phyloP scores from a whole-genome alignment of 2,797 vertebrate genomes.

The Hirundo rustica region DNA sequence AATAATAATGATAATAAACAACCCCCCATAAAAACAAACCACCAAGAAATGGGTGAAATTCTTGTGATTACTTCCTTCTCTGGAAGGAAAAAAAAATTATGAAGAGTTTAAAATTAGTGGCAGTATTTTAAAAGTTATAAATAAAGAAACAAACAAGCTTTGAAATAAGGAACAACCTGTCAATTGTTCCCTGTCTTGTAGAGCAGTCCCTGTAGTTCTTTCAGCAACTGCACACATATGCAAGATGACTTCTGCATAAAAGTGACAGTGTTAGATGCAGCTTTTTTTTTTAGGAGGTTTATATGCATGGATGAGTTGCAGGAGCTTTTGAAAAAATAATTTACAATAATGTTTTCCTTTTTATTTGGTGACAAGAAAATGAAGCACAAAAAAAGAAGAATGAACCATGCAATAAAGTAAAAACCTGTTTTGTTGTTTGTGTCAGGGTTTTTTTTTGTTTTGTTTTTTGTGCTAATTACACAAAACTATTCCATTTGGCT shows the following conservation, averaged over 20 bases:
- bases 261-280: not conserved
- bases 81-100: not conserved
- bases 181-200: not conserved
- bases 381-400: not conserved
- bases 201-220: not conserved
- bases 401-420: not conserved
- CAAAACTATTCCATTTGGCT: not conserved
- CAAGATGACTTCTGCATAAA: not conserved
- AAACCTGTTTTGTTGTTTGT: not conserved
- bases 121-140: not conserved
- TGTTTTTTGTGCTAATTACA: not conserved
- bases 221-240: not conserved
- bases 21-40: fast-evolving
- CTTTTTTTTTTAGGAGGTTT: not conserved
- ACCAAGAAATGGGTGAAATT: fast-evolving
- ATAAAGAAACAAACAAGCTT: not conserved
- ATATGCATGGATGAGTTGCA: not conserved
- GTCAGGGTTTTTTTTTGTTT: not conserved
- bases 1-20: too few species aligned
- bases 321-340: not conserved
- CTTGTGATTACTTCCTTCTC: not conserved
- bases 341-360: not conserved
- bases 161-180: not conserved
- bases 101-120: not conserved
- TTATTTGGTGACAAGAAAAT: not conserved